Percentiles rank a stretch among this genome's conserved stretches.
Conservation (phyloP, 2,888 invertebrate species). For the Lottia gigantea region DNA sequence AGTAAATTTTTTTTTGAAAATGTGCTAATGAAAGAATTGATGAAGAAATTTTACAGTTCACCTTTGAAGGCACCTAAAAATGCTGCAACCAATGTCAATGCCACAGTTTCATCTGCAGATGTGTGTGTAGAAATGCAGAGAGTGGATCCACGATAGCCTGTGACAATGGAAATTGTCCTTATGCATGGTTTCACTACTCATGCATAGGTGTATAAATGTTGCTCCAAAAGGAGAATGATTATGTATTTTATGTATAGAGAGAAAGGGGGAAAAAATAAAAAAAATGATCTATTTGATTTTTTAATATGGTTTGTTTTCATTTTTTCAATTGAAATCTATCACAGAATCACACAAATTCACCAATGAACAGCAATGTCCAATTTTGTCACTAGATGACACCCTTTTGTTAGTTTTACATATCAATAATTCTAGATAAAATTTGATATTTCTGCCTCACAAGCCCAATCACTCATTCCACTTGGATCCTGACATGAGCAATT, state of each 20-base stretch:
- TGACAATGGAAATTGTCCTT: slow-evolving; percentile 23
- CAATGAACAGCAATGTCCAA: slow-evolving; percentile 22
- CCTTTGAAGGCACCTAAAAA: no score
- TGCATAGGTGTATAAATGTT: slow-evolving; percentile 17
- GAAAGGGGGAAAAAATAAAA: background rate
- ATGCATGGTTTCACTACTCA: slow-evolving; percentile 23
- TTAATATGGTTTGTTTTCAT: no score
- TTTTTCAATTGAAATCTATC: slow-evolving; percentile 26
- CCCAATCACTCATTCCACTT: slow-evolving; percentile 38
- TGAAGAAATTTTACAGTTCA: background rate
- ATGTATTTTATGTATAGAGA: slow-evolving; percentile 21
- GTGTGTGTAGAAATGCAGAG: background rate
- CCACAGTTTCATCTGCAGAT: no score
- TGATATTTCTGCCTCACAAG: slow-evolving; percentile 34
- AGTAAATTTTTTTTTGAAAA: background rate
- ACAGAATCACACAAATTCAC: slow-evolving; percentile 23
- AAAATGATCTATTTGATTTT: background rate
- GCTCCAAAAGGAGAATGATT: slow-evolving; percentile 28
- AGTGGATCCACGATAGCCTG: slow-evolving; percentile 21
- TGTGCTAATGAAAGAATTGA: background rate
- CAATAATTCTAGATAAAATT: slow-evolving; percentile 29
- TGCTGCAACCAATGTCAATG: no score
- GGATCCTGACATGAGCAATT: slow-evolving; percentile 32
- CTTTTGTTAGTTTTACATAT: background rate
- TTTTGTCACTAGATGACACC: slow-evolving; percentile 19